Percentiles rank a stretch among this genome's conserved stretches.
Conservation (phyloP, 2,888 invertebrate genomes). For the Kryphioiulus occultus region DNA sequence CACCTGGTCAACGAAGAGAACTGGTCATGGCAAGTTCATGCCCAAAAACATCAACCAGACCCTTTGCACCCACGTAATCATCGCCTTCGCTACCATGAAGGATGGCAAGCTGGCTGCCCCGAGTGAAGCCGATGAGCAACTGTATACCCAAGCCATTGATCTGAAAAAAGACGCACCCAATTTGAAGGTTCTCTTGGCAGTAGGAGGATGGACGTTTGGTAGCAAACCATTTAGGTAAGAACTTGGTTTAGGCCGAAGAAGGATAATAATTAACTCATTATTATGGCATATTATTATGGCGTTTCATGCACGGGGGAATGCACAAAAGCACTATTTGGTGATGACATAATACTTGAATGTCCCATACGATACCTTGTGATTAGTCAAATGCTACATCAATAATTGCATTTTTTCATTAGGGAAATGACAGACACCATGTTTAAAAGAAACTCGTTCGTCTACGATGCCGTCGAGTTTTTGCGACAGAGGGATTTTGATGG, state of each 20-base stretch:
- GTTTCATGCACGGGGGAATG: too few relatives aligned
- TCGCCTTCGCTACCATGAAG: constrained; percentile 90
- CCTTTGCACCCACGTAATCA: constrained; percentile 93
- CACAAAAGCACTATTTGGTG: too few relatives aligned
- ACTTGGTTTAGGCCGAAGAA: neutral
- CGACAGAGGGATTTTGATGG: constrained; percentile 91
- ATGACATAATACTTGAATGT: too few relatives aligned
- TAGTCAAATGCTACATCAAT: too few relatives aligned
- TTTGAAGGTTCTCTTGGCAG: constrained; percentile 71
- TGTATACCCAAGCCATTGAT: constrained; percentile 81
- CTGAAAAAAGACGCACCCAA: constrained; percentile 87
- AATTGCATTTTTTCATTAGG: constrained; percentile 73
- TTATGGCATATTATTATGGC: too few relatives aligned
- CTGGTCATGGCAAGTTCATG: constrained; percentile 84
- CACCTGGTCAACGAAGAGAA: constrained; percentile 94
- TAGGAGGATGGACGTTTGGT: constrained; percentile 97
- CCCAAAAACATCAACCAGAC: constrained; percentile 88
- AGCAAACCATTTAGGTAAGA: constrained; percentile 73
- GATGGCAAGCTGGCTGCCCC: constrained; percentile 82
- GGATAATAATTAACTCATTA: neutral
- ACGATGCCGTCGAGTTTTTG: constrained; percentile 91
- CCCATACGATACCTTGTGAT: too few relatives aligned
- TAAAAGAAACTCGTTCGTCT: constrained; percentile 94
- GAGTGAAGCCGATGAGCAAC: constrained; percentile 75
- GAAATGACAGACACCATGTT: constrained; percentile 89